Evolutionary conservation across 2,888 invertebrate genomes (phyloP).

Genomic region (Drosophila buzzatii): DNA sequence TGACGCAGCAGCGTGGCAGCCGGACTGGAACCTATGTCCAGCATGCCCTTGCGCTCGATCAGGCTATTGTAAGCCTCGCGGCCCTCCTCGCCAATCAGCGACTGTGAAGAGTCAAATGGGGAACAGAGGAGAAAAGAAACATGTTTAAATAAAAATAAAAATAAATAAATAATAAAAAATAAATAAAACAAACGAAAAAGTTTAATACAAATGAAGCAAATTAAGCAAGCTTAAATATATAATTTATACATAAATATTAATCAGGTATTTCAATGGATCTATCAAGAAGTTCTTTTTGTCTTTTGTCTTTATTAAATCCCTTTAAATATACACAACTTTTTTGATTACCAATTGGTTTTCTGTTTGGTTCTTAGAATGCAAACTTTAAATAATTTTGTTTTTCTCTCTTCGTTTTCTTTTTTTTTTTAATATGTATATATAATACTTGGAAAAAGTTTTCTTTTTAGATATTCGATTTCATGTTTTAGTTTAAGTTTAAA

Average conservation of each 20-base stretch:
- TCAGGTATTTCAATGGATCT: background rate
- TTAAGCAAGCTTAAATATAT: background rate
- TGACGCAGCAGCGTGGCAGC: slow-evolving; percentile 78
- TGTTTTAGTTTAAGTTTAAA: slow-evolving; percentile 37
- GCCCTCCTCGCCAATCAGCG: slow-evolving; percentile 94
- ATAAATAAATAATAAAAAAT: slow-evolving; percentile 20
- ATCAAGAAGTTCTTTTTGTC: slow-evolving; percentile 1
- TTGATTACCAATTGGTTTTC: slow-evolving; percentile 75
- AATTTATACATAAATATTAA: background rate
- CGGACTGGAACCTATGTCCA: slow-evolving; percentile 73
- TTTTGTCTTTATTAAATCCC: slow-evolving; percentile 75
- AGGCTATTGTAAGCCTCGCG: slow-evolving; percentile 96
- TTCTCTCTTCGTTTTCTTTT: slow-evolving; percentile 12
- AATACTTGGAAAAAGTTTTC: slow-evolving; percentile 70
- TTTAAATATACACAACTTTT: slow-evolving; percentile 76
- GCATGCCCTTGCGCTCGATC: slow-evolving; percentile 90
- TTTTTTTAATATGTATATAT: slow-evolving; percentile 59
- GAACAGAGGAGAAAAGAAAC: slow-evolving; percentile 17
- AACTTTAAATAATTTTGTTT: slow-evolving; percentile 49
- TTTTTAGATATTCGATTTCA: slow-evolving; percentile 20
- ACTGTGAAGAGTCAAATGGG: slow-evolving; percentile 86
- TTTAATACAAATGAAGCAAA: background rate
- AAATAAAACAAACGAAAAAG: background rate
- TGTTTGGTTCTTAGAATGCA: slow-evolving; percentile 75
- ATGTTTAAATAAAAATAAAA: slow-evolving; percentile 10